Evolutionary conservation across 2,113 vertebrate genomes (phyloP), one percentile per base, ranked within the genome.

Genomic region (Paratilapia polleni): DNA sequence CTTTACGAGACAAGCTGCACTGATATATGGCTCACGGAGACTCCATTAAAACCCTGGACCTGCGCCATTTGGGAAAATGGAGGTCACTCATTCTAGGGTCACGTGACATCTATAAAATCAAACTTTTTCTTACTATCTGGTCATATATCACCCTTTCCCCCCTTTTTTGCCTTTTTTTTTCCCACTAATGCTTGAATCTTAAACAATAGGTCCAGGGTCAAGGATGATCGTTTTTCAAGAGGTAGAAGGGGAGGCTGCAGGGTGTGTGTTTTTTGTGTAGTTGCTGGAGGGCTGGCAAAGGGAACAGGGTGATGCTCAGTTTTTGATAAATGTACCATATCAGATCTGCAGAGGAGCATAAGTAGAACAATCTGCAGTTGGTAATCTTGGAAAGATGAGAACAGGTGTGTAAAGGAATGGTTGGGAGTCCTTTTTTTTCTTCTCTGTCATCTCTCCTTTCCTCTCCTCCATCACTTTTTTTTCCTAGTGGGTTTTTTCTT

Each of bases 21-120:
- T 96, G 96, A 96, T 96, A 96, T 96, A 96, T 94, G 90, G 91
- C 94, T 86, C 84, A 31, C 86, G n/a, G 93, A 89, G 95, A 96
- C 94, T 96, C 95, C 95, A 96, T 96, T 96, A 96, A 96, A 96
- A 96, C 93, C 85, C 88, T 91, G 95, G 94, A 95, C 94, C 94
- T 88, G 91, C 88, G 93, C 95, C 95, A 96, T 96, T 95, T 94
- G 95, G 94, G 93, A 93, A 95, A 96, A 96, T 95, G 94, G 95
- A 96, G 96, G 96, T 96, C 95, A 95, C 92, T 94, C 94, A 93
- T 91, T 92, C 94, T 93, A 86, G 94, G 95, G 95, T 95, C 95
- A 95, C 74, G 85, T 95, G 94, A 95, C 95, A 93, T 91, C 95
- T 87, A 95, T 96, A 96, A 96, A 96, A 96, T 95, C 91, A 94